phyloP scores from a whole-genome alignment of 2,888 invertebrate species.

The Nemapogon koenigi region DNA sequence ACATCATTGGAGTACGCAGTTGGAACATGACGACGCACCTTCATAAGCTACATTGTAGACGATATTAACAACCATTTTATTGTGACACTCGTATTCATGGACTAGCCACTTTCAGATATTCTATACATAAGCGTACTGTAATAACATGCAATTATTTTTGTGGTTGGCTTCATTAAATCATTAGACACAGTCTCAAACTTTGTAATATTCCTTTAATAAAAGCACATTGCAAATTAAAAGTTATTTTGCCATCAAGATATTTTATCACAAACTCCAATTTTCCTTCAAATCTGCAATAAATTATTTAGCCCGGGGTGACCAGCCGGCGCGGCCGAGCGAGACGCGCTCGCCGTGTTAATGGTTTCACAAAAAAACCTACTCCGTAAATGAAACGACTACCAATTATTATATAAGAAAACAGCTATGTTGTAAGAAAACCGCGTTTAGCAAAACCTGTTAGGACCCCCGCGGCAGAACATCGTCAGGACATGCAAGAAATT shows the following conservation, averaged over 20 bases:
- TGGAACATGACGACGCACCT: too few species aligned
- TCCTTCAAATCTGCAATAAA: constrained; percentile 49
- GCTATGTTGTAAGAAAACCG: constrained; percentile 10
- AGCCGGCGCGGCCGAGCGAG: constrained; percentile 32
- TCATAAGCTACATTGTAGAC: too few species aligned
- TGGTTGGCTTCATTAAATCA: too few species aligned
- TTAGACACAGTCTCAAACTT: too few species aligned
- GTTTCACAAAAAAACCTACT: constrained; percentile 26
- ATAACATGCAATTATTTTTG: too few species aligned
- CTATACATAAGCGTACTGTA: too few species aligned
- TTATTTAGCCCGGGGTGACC: constrained; percentile 38
- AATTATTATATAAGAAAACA: constrained; percentile 34
- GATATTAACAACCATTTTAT: too few species aligned
- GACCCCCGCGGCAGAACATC: constrained; percentile 23
- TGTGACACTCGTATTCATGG: too few species aligned
- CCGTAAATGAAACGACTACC: constrained; percentile 39
- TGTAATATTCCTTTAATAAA: too few species aligned
- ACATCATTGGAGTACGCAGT: too few species aligned
- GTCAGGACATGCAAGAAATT: constrained; percentile 12
- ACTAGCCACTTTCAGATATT: too few species aligned
- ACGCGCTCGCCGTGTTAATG: constrained; percentile 32
- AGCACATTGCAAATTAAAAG: constrained; percentile 12
- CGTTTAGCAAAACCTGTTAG: constrained; percentile 10
- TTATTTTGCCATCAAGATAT: constrained; percentile 23
- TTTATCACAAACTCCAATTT: constrained; percentile 42